These are phyloP conservation scores for Pygocentrus nattereri DNA, from an alignment of 2,797 vertebrate genomes.

Conservation along the genomic window DNA sequence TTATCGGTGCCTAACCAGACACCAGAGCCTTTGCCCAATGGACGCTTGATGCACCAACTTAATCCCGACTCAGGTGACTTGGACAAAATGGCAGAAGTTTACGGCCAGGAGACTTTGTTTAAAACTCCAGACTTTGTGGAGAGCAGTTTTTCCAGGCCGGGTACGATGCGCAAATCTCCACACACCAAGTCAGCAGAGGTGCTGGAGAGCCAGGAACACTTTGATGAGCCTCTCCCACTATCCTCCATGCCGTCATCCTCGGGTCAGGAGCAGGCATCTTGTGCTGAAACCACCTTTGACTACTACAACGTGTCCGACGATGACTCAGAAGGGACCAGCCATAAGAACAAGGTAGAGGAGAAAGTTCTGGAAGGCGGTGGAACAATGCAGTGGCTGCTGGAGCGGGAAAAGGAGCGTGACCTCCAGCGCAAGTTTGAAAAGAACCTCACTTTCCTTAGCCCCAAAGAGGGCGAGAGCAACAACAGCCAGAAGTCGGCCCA, in stretches of 20 bases:
- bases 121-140: constrained; percentile 87
- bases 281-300: constrained; percentile 89
- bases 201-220: constrained; percentile 87
- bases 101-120: constrained; percentile 96
- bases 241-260: constrained; percentile 73
- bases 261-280: constrained; percentile 80
- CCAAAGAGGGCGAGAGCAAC: constrained; percentile 83
- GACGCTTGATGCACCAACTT: constrained; percentile 84
- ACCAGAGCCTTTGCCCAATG: constrained; percentile 86
- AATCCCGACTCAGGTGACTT: constrained; percentile 85
- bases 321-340: constrained; percentile 89
- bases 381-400: constrained; percentile 97
- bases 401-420: constrained; percentile 94
- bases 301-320: constrained; percentile 98
- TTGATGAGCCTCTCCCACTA: constrained; percentile 88
- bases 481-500: constrained; percentile 92
- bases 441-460: constrained; percentile 93
- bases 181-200: constrained; percentile 80
- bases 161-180: constrained; percentile 85
- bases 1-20: constrained; percentile 78
- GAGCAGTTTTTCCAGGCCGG: constrained; percentile 83
- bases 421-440: constrained; percentile 97
- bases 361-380: constrained; percentile 85
- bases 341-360: constrained; percentile 80
- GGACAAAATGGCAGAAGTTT: constrained; percentile 95